Evolutionary conservation across 2,888 invertebrate species (phyloP).

Genomic region (Tetranychus piercei): DNA sequence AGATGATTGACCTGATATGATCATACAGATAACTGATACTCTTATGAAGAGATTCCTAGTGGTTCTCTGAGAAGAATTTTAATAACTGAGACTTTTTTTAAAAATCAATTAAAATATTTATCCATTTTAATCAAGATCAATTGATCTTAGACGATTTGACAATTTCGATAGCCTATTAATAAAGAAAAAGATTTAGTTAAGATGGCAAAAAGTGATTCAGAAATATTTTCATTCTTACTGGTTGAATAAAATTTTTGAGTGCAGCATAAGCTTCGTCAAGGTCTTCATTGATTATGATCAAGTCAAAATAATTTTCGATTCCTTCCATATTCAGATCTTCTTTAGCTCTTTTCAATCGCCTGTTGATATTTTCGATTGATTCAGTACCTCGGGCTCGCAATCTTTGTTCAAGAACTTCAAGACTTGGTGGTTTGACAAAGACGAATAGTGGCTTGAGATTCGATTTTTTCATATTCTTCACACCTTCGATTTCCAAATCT

Average conservation of each 20-base stretch:
- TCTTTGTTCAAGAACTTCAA: slow-evolving; percentile 47
- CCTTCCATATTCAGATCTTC: slow-evolving; percentile 56
- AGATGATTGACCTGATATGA: no score
- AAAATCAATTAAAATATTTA: no score
- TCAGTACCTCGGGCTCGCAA: slow-evolving; percentile 62
- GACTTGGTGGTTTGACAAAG: slow-evolving; percentile 77
- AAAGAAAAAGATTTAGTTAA: neutral
- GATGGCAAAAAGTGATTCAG: neutral
- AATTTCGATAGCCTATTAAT: neutral
- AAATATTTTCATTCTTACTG: neutral
- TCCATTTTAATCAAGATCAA: neutral
- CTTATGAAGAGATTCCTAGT: no score
- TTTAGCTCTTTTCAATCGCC: slow-evolving; percentile 55
- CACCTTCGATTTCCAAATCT: slow-evolving; percentile 88
- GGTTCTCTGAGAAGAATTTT: no score
- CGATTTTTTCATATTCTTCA: slow-evolving; percentile 58
- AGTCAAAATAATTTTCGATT: slow-evolving; percentile 58
- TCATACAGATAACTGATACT: no score
- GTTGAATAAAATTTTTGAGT: slow-evolving; percentile 32
- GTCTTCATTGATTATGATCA: slow-evolving; percentile 59
- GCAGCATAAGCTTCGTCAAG: slow-evolving; percentile 58
- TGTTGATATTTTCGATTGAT: slow-evolving; percentile 60
- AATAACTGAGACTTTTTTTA: no score
- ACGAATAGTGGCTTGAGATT: slow-evolving; percentile 64
- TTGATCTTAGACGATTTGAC: neutral